Evolutionary conservation across 2,888 invertebrate genomes (phyloP).

Genomic region (Acleris literana): DNA sequence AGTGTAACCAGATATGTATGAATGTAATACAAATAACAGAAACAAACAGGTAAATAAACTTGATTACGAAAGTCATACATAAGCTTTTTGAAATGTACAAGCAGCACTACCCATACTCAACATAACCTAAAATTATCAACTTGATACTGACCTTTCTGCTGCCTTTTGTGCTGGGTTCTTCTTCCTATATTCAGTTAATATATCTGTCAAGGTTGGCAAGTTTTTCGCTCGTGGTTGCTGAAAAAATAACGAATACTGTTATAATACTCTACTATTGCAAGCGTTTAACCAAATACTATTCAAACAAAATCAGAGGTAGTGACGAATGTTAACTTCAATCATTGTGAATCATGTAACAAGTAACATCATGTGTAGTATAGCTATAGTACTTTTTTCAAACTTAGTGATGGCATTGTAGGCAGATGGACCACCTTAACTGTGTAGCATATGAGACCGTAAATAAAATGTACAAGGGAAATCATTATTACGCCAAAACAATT

Average conservation of each 20-base stretch:
- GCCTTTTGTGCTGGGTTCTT: constrained; percentile 45
- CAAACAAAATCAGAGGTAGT: constrained; percentile 41
- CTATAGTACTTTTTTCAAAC: background rate
- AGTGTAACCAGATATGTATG: too few relatives aligned
- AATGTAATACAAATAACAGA: too few relatives aligned
- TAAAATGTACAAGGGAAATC: too few relatives aligned
- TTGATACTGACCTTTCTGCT: constrained; percentile 39
- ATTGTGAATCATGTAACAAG: constrained; percentile 35
- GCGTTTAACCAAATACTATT: background rate
- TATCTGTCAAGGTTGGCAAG: constrained; percentile 85
- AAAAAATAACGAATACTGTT: constrained; percentile 48
- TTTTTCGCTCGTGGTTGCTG: constrained; percentile 86
- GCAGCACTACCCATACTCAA: background rate
- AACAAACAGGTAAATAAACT: too few relatives aligned
- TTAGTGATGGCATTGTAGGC: too few relatives aligned
- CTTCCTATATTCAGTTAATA: constrained; percentile 83
- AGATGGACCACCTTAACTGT: too few relatives aligned
- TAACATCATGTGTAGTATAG: constrained; percentile 19
- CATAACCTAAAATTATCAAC: constrained; percentile 11
- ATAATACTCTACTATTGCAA: background rate
- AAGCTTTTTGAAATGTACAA: too few relatives aligned
- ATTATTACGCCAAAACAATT: too few relatives aligned
- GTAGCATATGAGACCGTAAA: too few relatives aligned
- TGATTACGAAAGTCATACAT: too few relatives aligned
- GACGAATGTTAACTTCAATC: constrained; percentile 38